Evolutionary conservation across 1,140 invertebrate species (phyloP).

Genomic region (Yoshiicerus persimilis): DNA sequence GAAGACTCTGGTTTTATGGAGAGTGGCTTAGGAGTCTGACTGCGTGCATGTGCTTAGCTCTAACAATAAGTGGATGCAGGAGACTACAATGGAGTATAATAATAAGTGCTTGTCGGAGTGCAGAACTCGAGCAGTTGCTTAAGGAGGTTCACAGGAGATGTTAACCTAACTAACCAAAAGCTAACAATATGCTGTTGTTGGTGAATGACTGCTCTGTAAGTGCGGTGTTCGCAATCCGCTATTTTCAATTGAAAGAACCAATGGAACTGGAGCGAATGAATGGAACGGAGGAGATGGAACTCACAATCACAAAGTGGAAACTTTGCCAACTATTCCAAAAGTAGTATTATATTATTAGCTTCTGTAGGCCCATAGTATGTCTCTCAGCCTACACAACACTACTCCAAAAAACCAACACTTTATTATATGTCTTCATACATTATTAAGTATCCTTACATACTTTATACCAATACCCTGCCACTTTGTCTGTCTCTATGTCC

Average conservation of each 20-base stretch:
- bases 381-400: background rate
- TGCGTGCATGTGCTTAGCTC: background rate
- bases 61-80: background rate
- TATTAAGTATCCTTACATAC: too few species aligned
- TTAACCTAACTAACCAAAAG: background rate
- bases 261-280: background rate
- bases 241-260: background rate
- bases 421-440: too few species aligned
- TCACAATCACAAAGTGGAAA: background rate
- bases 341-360: background rate
- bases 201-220: background rate
- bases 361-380: background rate
- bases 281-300: background rate
- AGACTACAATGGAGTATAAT: background rate
- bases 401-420: too few species aligned
- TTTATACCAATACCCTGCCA: too few species aligned
- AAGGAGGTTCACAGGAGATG: background rate
- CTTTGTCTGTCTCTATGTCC: too few species aligned
- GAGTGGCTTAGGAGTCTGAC: background rate
- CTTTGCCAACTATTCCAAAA: background rate
- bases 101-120: background rate
- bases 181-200: background rate
- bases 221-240: background rate
- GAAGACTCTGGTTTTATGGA: background rate
- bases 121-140: background rate